A percentile compares a stretch with the other conserved stretches of the same genome.
phyloP scores from a whole-genome alignment of 2,113 vertebrate genomes.

The Hemichromis elongatus region DNA sequence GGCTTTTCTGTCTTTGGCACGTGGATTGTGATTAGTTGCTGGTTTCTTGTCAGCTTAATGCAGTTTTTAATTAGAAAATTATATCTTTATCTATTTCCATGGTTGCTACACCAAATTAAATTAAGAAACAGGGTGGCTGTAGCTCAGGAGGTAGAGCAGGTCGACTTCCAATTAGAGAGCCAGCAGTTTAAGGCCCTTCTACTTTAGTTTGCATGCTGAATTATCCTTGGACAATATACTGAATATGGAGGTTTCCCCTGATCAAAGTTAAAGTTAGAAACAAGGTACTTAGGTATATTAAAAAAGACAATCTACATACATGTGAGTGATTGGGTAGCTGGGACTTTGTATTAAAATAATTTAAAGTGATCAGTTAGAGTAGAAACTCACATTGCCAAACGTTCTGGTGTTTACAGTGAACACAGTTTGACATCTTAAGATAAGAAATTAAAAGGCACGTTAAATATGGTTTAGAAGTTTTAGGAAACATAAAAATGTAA shows the following conservation, averaged over 20 bases:
- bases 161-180: not conserved
- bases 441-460: not conserved
- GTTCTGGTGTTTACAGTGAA: not conserved
- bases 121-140: not conserved
- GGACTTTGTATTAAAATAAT: not conserved
- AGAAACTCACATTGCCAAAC: not conserved
- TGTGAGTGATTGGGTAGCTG: too few relatives aligned
- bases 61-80: not conserved
- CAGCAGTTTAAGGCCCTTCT: not conserved
- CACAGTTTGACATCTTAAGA: not conserved
- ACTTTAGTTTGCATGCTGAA: not conserved
- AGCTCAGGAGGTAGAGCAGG: not conserved
- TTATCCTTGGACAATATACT: not conserved
- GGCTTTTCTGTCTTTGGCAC: not conserved
- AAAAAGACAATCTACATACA: too few relatives aligned
- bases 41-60: not conserved
- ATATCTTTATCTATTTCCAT: not conserved
- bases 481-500: not conserved
- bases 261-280: not conserved
- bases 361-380: not conserved
- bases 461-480: not conserved
- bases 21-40: not conserved
- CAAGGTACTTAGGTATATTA: not conserved
- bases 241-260: not conserved
- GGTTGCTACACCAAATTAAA: not conserved